These are phyloP conservation scores for Siphamia tubifer DNA, from an alignment of 2,113 vertebrate genomes.

Conservation along the genomic window DNA sequence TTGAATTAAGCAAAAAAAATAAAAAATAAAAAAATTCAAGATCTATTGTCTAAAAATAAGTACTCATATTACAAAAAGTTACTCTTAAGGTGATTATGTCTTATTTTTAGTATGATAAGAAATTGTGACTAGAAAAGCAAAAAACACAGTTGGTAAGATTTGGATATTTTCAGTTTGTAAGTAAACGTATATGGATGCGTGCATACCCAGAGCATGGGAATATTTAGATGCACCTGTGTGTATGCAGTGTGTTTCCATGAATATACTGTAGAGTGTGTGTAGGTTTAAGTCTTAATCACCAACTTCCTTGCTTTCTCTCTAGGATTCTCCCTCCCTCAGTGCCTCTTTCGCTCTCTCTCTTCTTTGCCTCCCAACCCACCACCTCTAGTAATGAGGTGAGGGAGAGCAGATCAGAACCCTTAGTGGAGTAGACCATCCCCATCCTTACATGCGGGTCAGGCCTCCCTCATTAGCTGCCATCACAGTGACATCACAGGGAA, in stretches of 20 bases:
- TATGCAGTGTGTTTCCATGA: conserved; percentile 27
- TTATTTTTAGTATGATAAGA: too few relatives aligned
- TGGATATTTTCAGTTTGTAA: too few relatives aligned
- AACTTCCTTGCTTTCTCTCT: background rate
- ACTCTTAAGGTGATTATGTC: too few relatives aligned
- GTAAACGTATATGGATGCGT: background rate
- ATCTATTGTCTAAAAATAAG: too few relatives aligned
- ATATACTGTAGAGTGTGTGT: conserved; percentile 5
- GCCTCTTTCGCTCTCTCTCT: too few relatives aligned
- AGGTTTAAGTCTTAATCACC: conserved; percentile 28
- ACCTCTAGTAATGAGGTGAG: conserved; percentile 71
- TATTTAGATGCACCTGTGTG: conserved; percentile 30
- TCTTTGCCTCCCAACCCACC: conserved; percentile 26
- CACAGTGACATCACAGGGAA: conserved; percentile 66
- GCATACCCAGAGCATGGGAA: background rate
- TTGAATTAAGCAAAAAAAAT: too few relatives aligned
- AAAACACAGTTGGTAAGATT: too few relatives aligned
- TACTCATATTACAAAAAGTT: too few relatives aligned
- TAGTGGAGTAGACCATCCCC: conserved; percentile 40
- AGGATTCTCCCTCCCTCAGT: background rate
- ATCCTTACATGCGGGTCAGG: conserved; percentile 62
- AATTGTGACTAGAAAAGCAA: too few relatives aligned
- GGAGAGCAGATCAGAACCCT: conserved; percentile 64
- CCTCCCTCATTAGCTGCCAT: conserved; percentile 66
- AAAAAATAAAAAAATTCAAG: too few relatives aligned